These are phyloP conservation scores for Neodontobutis hainanensis DNA, from an alignment of 2,113 vertebrate species.

Conservation along the genomic window DNA sequence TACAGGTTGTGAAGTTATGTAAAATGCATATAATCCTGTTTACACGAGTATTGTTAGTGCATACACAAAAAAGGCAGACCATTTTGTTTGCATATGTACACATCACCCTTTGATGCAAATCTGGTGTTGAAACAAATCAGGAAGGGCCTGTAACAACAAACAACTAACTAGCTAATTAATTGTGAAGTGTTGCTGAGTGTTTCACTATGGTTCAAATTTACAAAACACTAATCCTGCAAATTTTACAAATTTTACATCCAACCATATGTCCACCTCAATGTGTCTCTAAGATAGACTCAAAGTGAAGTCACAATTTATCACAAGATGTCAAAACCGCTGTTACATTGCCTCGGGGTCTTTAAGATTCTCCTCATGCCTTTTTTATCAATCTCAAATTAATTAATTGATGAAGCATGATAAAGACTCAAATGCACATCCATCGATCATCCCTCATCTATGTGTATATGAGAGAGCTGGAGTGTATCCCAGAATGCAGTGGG, in stretches of 20 bases:
- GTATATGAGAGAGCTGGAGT: slow-evolving; percentile 21
- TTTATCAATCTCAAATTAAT: slow-evolving; percentile 19
- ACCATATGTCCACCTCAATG: neutral
- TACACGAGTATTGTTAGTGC: too few species aligned
- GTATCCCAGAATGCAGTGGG: slow-evolving; percentile 31
- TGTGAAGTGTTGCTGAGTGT: too few species aligned
- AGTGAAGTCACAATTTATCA: neutral
- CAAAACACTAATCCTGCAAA: neutral
- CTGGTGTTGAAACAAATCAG: too few species aligned
- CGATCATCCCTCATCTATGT: slow-evolving; percentile 9
- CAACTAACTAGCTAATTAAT: too few species aligned
- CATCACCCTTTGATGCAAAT: too few species aligned
- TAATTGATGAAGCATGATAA: slow-evolving; percentile 29
- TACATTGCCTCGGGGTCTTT: slow-evolving; percentile 1
- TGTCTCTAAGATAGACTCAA: neutral
- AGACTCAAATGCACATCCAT: slow-evolving; percentile 28
- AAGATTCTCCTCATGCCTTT: slow-evolving; percentile 19
- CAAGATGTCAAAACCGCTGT: neutral
- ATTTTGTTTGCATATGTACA: too few species aligned
- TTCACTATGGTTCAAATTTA: neutral
- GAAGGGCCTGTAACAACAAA: too few species aligned
- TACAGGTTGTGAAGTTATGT: too few species aligned
- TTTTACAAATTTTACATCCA: neutral
- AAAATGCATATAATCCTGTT: too few species aligned
- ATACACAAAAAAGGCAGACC: too few species aligned